Base-by-base conservation (phyloP, 2,113 vertebrate genomes). In the Neogale vison region DNA sequence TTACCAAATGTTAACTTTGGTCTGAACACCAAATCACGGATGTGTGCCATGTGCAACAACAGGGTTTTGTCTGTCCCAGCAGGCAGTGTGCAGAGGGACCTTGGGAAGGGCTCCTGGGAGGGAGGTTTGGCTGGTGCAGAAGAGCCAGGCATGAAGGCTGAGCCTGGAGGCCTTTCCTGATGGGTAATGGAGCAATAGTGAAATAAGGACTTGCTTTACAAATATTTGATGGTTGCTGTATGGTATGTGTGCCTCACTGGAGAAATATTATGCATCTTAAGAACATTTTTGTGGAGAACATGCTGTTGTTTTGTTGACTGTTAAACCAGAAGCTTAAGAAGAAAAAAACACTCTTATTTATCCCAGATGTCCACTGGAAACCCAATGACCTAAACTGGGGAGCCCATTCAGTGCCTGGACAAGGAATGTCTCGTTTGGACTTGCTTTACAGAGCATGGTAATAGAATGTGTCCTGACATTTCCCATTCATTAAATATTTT, bases 361-460 rank as follows among this genome's bases (percentile, higher is more conserved):
- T 95, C 76, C 82, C 97, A 97, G 93, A 93, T 95, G 81, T 95
- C 71, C 88, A 61, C 74, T 88, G 52, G n/a, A 97, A 96, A 93
- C 57, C 34, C 67, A 90, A 0, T 71, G 57, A 52, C 21, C 45
- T 81, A 93, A 90, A 88, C 42, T 83, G 47, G 23, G 87, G 79
- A 93, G 80, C 11, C 45, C 72, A 23, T 77, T 97, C 23, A 81
- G 26, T 65, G 24, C 34, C 45, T 92, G 69, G 24, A 91, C 93
- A 95, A 67, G 84, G 83, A 87, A 87, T 29, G 6, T 81, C 79
- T 89, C 86, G 14, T 80, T 83, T 95, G 77, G 83, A 80, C 55
- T 90, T 93, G 29, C 67, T 88, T 90, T 94, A 55, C 31, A 81
- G 34, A n/a, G 90, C 17, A 65, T 61, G 31, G n/a, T 36, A 47